Conservation (phyloP, 2,113 vertebrate species). For the Columba janthina region DNA sequence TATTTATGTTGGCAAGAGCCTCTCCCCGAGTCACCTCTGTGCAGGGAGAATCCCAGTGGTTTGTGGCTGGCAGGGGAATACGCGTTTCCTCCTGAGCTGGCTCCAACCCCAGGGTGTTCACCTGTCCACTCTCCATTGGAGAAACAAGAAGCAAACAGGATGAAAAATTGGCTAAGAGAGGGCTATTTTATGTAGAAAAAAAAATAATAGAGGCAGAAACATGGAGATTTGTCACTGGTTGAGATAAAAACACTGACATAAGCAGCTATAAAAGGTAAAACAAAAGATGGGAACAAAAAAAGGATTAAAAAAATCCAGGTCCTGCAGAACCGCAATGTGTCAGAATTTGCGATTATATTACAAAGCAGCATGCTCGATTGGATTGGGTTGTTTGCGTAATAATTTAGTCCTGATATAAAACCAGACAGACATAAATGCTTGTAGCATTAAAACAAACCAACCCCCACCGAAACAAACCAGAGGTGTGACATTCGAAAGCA, state of each 20-base stretch:
- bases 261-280: not conserved
- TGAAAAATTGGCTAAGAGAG: not conserved
- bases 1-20: not conserved
- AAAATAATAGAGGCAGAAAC: too few species aligned
- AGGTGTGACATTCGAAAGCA: not conserved
- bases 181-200: not conserved
- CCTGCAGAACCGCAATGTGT: not conserved
- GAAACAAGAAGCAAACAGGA: not conserved
- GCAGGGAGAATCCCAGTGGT: not conserved
- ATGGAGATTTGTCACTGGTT: not conserved
- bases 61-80: not conserved
- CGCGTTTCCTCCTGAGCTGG: not conserved
- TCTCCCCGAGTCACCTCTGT: not conserved
- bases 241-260: not conserved
- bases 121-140: not conserved
- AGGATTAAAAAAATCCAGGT: not conserved
- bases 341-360: not conserved
- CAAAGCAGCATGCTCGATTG: not conserved
- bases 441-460: rapidly evolving
- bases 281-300: not conserved
- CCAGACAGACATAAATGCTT: not conserved
- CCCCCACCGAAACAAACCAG: too few species aligned
- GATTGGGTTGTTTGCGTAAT: not conserved
- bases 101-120: not conserved
- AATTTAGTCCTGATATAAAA: not conserved